A percentile compares a stretch with the other conserved stretches of the same genome.
Conservation (phyloP, 2,113 vertebrate species). For the Rattus norvegicus region DNA sequence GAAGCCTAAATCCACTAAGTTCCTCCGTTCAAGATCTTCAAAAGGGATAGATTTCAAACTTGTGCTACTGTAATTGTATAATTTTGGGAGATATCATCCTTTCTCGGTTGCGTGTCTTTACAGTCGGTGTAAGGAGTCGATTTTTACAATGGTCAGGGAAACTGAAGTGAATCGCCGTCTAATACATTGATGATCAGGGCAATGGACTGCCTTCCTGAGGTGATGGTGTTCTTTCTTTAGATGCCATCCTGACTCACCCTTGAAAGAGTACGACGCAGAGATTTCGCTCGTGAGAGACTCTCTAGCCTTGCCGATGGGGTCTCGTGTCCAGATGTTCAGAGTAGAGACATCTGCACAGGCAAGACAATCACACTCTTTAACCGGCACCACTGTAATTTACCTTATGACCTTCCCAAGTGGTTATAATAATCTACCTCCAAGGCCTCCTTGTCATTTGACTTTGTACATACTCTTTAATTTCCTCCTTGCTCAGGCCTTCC, state of each 20-base stretch:
- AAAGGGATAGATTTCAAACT: conserved; percentile 42
- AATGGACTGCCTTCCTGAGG: background rate
- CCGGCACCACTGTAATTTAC: conserved; percentile 59
- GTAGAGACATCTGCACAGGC: conserved; percentile 38
- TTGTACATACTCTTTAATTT: conserved; percentile 67
- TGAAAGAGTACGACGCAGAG: conserved; percentile 15
- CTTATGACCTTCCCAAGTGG: conserved; percentile 43
- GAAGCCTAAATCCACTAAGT: background rate
- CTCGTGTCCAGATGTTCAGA: background rate
- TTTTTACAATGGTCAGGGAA: conserved; percentile 37
- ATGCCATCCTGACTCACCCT: background rate
- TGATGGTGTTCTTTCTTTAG: conserved; percentile 38
- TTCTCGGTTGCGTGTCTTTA: background rate
- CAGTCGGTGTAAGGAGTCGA: background rate
- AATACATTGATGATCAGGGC: background rate
- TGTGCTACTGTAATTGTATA: background rate
- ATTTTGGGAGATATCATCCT: conserved; percentile 19
- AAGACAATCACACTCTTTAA: conserved; percentile 14
- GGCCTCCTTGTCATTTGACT: conserved; percentile 71
- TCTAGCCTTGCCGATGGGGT: background rate
- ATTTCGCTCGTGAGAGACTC: background rate
- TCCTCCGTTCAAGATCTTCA: background rate
- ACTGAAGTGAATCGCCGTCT: conserved; percentile 8
- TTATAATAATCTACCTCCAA: conserved; percentile 64
- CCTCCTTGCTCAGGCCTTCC: conserved; percentile 8